Conservation (phyloP, 2,113 vertebrate genomes). For the Pollimyrus isidori region DNA sequence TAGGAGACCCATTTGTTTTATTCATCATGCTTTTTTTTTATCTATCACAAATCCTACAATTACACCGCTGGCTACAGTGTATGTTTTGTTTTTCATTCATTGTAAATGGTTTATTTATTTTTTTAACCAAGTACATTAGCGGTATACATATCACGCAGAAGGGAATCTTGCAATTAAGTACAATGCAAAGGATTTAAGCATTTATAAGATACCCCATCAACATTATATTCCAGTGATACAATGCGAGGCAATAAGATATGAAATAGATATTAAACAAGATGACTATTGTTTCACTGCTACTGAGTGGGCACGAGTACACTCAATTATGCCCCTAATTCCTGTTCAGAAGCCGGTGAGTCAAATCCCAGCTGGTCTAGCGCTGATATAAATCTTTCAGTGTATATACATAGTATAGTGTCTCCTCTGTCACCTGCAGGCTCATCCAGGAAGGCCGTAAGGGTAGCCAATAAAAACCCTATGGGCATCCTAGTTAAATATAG, state of each 20-base stretch:
- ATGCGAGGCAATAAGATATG: neutral
- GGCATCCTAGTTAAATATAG: neutral
- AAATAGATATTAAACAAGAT: neutral
- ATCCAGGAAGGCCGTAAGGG: neutral
- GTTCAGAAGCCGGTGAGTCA: neutral
- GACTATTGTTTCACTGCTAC: neutral
- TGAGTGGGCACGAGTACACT: neutral
- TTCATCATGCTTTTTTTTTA: slow-evolving; percentile 30
- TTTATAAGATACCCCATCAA: neutral
- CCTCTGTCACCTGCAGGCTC: neutral
- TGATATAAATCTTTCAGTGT: neutral
- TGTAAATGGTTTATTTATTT: slow-evolving; percentile 26
- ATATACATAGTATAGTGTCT: neutral
- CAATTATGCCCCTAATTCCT: neutral
- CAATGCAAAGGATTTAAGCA: neutral
- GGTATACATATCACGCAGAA: neutral
- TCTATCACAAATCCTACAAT: slow-evolving; percentile 26
- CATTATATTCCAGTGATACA: neutral
- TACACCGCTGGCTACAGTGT: slow-evolving; percentile 28
- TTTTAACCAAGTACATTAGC: neutral
- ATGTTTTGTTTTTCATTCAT: slow-evolving; percentile 3
- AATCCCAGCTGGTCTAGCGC: neutral
- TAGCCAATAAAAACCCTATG: neutral
- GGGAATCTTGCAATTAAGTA: neutral
- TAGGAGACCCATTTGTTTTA: slow-evolving; percentile 33